Percentiles rank a stretch among this genome's conserved stretches.
Conservation (phyloP, 2,797 vertebrate species). For the Rhynchonycteris naso region DNA sequence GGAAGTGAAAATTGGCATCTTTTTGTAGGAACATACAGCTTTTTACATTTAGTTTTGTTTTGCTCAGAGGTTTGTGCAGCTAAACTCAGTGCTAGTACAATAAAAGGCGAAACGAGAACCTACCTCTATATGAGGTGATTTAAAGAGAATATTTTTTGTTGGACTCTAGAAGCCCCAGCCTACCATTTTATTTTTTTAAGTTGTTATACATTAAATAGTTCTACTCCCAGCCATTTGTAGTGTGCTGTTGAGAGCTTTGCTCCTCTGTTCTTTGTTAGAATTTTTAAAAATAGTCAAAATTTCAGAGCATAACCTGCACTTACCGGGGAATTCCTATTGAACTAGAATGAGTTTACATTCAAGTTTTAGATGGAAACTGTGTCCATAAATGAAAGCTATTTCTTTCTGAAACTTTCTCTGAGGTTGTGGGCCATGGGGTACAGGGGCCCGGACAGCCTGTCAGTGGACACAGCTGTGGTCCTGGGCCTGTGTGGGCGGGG, state of each 20-base stretch:
- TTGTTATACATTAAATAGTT: not conserved
- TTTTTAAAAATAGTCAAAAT: not conserved
- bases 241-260: not conserved
- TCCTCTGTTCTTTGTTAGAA: not conserved
- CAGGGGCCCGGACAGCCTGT: not conserved
- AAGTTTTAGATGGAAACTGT: not conserved
- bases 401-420: not conserved
- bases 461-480: rapidly evolving
- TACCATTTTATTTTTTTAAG: not conserved
- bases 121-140: not conserved
- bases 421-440: not conserved
- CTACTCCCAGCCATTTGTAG: not conserved
- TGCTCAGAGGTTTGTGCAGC: not conserved
- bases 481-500: rapidly evolving
- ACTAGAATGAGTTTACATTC: not conserved
- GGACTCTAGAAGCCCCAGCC: not conserved
- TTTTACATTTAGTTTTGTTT: not conserved
- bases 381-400: not conserved
- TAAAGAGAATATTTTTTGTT: not conserved
- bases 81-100: not conserved
- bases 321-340: not conserved
- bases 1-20: not conserved
- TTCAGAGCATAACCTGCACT: not conserved
- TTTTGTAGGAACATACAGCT: not conserved
- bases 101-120: not conserved